Percentiles rank a stretch among this genome's conserved stretches.
These are phyloP conservation scores for Riparia riparia DNA, from an alignment of 2,113 vertebrate genomes.

Conservation along the genomic window DNA sequence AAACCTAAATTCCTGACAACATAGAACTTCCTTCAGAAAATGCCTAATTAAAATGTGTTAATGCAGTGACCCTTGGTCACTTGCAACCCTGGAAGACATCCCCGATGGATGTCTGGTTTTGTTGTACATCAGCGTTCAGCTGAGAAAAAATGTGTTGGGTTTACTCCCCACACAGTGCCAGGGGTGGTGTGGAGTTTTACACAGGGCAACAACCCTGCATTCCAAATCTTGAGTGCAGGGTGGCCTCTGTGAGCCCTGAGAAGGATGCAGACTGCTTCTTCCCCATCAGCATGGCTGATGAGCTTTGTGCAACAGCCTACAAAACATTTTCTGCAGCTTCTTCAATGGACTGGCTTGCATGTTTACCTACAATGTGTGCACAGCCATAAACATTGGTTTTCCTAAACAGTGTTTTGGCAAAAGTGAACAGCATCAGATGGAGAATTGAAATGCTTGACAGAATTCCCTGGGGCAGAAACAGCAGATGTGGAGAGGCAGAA, in stretches of 20 bases:
- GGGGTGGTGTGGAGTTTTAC: background rate
- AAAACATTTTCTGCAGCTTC: background rate
- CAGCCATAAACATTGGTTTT: background rate
- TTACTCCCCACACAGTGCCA: background rate
- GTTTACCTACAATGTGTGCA: background rate
- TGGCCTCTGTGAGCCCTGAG: background rate
- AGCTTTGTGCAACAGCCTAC: background rate
- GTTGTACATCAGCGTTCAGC: background rate
- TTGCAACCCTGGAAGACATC: background rate
- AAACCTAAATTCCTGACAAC: constrained; percentile 26
- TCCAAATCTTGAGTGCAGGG: background rate
- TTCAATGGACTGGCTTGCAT: background rate
- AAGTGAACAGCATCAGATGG: background rate
- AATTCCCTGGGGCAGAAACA: background rate
- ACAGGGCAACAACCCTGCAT: background rate
- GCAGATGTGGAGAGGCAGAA: background rate
- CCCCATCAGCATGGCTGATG: fast-evolving
- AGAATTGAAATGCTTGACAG: background rate
- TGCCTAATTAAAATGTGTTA: constrained; percentile 30
- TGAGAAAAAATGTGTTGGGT: background rate
- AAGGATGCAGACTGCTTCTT: background rate
- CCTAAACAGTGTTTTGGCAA: background rate
- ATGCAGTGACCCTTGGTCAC: background rate
- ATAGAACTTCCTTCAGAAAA: background rate
- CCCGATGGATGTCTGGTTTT: background rate